These are phyloP conservation scores for Hirundo rustica DNA, from an alignment of 2,797 vertebrate species.

Conservation along the genomic window DNA sequence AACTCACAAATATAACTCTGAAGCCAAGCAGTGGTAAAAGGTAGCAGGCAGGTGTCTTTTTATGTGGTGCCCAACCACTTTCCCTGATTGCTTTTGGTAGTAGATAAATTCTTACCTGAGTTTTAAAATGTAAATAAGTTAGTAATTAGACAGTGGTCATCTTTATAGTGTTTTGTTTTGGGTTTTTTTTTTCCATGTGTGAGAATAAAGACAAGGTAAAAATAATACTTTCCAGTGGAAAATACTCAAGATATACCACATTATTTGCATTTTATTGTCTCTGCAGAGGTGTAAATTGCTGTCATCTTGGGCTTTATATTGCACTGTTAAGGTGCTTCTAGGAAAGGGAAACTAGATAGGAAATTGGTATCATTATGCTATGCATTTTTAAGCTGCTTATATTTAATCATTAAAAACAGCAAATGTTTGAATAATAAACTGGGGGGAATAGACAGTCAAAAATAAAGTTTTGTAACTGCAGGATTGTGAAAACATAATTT, in stretches of 20 bases:
- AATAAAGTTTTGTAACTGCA: background rate
- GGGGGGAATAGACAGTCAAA: background rate
- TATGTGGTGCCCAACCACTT: background rate
- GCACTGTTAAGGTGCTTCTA: background rate
- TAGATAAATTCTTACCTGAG: background rate
- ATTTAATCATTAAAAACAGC: background rate
- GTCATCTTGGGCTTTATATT: background rate
- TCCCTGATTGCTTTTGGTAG: background rate
- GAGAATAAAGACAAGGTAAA: background rate
- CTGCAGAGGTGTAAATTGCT: slow-evolving; percentile 24
- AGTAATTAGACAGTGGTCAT: background rate
- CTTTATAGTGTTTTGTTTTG: background rate
- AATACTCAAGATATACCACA: background rate
- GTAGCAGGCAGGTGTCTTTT: background rate
- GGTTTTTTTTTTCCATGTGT: background rate
- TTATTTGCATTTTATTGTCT: slow-evolving; percentile 13
- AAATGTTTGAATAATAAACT: background rate
- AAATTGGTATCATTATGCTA: background rate
- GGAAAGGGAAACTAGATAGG: background rate
- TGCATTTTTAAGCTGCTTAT: background rate
- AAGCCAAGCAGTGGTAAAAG: background rate
- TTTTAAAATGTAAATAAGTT: background rate
- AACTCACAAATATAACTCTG: background rate
- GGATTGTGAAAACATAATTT: background rate
- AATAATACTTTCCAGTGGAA: background rate